A percentile compares a stretch with the other conserved stretches of the same genome.
These are phyloP conservation scores for Camarhynchus parvulus DNA, from an alignment of 2,113 vertebrate genomes.

Conservation along the genomic window DNA sequence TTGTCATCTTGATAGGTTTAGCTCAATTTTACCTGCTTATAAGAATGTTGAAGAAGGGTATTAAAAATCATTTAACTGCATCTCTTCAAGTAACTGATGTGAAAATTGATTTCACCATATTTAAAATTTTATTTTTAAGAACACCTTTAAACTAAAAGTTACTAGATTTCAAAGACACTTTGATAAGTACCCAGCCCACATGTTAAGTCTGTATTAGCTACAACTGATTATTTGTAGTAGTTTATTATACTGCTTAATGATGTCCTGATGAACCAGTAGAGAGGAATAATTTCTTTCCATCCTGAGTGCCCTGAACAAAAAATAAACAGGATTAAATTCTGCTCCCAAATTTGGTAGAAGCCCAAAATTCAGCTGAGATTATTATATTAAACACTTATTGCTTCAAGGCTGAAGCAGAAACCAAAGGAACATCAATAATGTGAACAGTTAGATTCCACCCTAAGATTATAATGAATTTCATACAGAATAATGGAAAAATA, in stretches of 20 bases:
- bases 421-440: neutral
- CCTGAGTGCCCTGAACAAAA: neutral
- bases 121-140: neutral
- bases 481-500: neutral
- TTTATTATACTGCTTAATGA: neutral
- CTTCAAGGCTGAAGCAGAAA: neutral
- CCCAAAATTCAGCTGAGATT: conserved; percentile 1
- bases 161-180: neutral
- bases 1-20: conserved; percentile 27
- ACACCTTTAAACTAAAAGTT: neutral
- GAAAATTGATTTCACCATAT: neutral
- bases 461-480: neutral
- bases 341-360: neutral
- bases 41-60: neutral
- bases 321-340: neutral
- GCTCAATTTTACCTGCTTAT: neutral
- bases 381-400: neutral
- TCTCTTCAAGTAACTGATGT: conserved; percentile 2
- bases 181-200: neutral
- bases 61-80: conserved; percentile 33
- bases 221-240: neutral
- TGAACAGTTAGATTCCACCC: neutral
- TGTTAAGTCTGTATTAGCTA: neutral
- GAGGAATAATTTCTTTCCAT: neutral
- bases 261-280: neutral